Percentiles rank a stretch among this genome's conserved stretches.
Evolutionary conservation across 2,888 invertebrate genomes (phyloP).

Genomic region (Horisme vitalbata): DNA sequence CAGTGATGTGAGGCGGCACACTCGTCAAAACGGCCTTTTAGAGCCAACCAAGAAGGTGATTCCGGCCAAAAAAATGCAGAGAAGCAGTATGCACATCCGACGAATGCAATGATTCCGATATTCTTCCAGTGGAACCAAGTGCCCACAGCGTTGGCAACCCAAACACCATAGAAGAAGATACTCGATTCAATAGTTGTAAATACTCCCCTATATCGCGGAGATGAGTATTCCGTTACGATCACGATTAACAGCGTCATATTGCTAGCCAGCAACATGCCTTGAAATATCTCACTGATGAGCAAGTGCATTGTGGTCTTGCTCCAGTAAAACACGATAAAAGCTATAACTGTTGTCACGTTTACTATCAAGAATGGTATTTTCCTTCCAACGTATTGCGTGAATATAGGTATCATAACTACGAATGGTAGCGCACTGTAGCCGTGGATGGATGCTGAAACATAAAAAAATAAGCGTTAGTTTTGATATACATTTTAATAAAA

Average conservation of each 20-base stretch:
- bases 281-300: constrained; percentile 48
- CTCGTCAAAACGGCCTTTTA: constrained; percentile 50
- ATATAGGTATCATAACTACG: constrained; percentile 46
- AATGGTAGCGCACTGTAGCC: constrained; percentile 49
- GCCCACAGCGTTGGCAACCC: constrained; percentile 54
- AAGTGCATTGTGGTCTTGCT: constrained; percentile 45
- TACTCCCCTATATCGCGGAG: constrained; percentile 51
- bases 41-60: constrained; percentile 56
- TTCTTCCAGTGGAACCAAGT: constrained; percentile 53
- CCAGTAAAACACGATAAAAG: constrained; percentile 48
- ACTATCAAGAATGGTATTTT: constrained; percentile 45
- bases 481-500: too few species aligned
- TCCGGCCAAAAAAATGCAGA: constrained; percentile 50
- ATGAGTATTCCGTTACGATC: constrained; percentile 51
- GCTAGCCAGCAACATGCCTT: constrained; percentile 47
- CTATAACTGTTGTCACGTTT: constrained; percentile 40
- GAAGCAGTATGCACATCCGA: constrained; percentile 38
- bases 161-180: constrained; percentile 54
- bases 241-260: constrained; percentile 49
- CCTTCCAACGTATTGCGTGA: constrained; percentile 44
- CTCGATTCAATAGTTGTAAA: constrained; percentile 55
- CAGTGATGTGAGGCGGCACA: constrained; percentile 47
- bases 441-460: constrained; percentile 51
- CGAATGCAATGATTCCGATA: constrained; percentile 46
- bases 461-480: too few species aligned